These are phyloP conservation scores for Seladonia tumulorum DNA, from an alignment of 2,888 invertebrate genomes.

Conservation along the genomic window DNA sequence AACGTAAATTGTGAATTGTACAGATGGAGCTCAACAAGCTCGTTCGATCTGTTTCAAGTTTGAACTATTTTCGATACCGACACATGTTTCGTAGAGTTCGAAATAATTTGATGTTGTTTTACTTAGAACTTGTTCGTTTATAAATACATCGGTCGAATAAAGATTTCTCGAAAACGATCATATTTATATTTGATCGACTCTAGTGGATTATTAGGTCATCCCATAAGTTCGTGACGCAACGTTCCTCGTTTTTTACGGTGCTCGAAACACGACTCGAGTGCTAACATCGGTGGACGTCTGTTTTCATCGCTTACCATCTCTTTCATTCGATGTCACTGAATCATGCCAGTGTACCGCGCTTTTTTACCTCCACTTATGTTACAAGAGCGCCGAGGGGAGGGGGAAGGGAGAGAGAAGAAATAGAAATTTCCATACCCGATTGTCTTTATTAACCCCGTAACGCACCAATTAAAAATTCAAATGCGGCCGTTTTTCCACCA, in stretches of 20 bases:
- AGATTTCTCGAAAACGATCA: not conserved
- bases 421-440: not conserved
- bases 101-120: no score
- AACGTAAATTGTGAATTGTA: no score
- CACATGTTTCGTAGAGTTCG: no score
- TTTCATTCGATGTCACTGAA: not conserved
- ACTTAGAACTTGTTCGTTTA: no score
- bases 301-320: conserved; percentile 35
- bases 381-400: not conserved
- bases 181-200: not conserved
- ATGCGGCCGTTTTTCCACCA: no score
- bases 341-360: not conserved
- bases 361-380: not conserved
- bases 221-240: conserved; percentile 34
- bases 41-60: not conserved
- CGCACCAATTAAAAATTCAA: no score
- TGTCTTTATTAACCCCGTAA: no score
- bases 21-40: not conserved
- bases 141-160: not conserved
- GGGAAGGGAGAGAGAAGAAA: not conserved
- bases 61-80: not conserved
- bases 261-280: conserved; percentile 39
- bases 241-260: conserved; percentile 44
- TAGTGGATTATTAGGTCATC: not conserved
- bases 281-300: conserved; percentile 36